Conservation (phyloP, 2,888 invertebrate species). For the Drosophila nr. perissopoda region DNA sequence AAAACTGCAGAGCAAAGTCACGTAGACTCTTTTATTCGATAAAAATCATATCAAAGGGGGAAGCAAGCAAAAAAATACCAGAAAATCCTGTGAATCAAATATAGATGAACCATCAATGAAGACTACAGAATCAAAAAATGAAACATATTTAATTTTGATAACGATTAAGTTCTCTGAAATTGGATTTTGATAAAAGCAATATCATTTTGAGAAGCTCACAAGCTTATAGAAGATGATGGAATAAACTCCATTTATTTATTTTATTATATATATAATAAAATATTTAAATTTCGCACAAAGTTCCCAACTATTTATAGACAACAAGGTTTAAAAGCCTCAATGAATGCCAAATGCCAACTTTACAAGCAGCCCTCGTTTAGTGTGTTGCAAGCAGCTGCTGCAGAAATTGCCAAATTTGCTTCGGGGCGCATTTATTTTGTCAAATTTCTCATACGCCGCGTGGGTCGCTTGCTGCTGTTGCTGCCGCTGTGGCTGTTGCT, state of each 20-base stretch:
- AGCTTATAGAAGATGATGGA: too few relatives aligned
- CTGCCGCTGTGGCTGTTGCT: conserved; percentile 13
- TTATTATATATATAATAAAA: neutral
- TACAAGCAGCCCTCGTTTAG: conserved; percentile 19
- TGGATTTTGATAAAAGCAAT: too few relatives aligned
- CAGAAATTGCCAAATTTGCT: conserved; percentile 50
- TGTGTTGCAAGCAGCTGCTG: conserved; percentile 24
- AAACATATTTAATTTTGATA: neutral
- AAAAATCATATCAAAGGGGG: neutral
- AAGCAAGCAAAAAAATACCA: neutral
- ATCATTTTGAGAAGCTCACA: neutral
- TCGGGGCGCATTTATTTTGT: conserved; percentile 68
- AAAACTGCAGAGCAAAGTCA: conserved; percentile 42
- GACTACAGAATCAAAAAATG: neutral
- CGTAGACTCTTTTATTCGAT: conserved; percentile 17
- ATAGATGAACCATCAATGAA: neutral
- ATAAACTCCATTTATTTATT: too few relatives aligned
- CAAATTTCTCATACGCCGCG: conserved; percentile 75
- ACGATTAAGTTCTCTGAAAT: neutral
- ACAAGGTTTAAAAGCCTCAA: neutral
- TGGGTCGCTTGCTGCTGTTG: conserved; percentile 38
- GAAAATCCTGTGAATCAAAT: neutral
- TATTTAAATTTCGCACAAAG: neutral
- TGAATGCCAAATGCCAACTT: neutral
- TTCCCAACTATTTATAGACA: neutral